Conservation (phyloP, 2,113 vertebrate species). For the Ariopsis seemanni region DNA sequence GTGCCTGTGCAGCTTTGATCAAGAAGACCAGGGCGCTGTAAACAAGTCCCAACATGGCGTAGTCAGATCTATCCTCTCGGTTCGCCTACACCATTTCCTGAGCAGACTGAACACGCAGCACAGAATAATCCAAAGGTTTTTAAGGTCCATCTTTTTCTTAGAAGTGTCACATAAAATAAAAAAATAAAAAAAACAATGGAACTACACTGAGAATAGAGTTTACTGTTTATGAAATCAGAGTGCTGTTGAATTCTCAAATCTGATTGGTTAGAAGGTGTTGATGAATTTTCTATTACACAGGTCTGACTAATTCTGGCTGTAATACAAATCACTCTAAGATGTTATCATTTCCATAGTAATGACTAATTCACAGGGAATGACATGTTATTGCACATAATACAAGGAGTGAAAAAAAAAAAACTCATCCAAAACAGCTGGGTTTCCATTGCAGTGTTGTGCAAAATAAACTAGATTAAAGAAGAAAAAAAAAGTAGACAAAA, state of each 20-base stretch:
- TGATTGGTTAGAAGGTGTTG: not conserved
- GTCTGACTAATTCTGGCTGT: not conserved
- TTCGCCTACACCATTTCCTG: not conserved
- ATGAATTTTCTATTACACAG: not conserved
- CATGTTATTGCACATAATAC: too few species aligned
- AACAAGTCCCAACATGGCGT: constrained; percentile 36
- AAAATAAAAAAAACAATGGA: not conserved
- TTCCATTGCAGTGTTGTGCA: too few species aligned
- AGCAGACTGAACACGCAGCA: constrained; percentile 15
- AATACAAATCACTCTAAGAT: not conserved
- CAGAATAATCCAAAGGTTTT: not conserved
- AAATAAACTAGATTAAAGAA: too few species aligned
- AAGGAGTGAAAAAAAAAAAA: too few species aligned
- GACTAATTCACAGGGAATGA: not conserved
- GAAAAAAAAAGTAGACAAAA: too few species aligned
- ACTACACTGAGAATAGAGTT: too few species aligned
- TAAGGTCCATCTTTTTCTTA: not conserved
- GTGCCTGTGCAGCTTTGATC: constrained; percentile 43
- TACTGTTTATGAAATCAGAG: not conserved
- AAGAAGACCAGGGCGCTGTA: constrained; percentile 32
- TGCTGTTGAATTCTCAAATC: not conserved
- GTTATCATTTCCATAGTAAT: not conserved
- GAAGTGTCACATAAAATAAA: too few species aligned
- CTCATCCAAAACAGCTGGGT: too few species aligned
- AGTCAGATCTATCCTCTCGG: constrained; percentile 14